These are phyloP conservation scores for Caligus rogercresseyi DNA, from an alignment of 1,140 invertebrate species.

Conservation along the genomic window DNA sequence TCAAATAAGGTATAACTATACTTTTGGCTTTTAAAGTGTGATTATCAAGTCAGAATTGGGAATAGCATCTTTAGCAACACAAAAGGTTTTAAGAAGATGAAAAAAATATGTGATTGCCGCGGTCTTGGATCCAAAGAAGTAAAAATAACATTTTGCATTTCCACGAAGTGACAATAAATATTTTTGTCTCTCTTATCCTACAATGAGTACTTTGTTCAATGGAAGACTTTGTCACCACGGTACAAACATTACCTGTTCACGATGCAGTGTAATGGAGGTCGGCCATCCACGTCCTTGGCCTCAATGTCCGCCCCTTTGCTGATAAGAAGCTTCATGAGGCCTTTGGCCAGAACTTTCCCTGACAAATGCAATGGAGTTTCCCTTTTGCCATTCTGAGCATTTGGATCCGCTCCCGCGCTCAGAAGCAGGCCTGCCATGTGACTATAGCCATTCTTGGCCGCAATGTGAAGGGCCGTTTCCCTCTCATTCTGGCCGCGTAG, in stretches of 20 bases:
- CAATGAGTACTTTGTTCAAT: no score
- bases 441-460: not conserved
- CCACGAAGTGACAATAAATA: no score
- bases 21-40: no score
- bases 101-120: no score
- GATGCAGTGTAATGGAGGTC: slow-evolving; percentile 6
- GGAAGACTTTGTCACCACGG: no score
- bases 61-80: no score
- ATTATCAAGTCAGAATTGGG: no score
- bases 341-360: not conserved
- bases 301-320: slow-evolving; percentile 3
- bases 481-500: not conserved
- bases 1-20: no score
- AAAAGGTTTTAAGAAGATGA: no score
- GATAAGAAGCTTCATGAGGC: not conserved
- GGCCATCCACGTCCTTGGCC: not conserved
- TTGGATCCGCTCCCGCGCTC: not conserved
- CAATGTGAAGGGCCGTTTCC: slow-evolving; percentile 13
- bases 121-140: no score
- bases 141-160: no score
- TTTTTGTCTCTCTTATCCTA: no score
- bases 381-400: not conserved
- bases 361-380: slow-evolving; percentile 9
- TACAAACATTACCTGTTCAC: slow-evolving; percentile 8
- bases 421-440: not conserved